Percentiles rank a stretch among this genome's conserved stretches.
phyloP scores from a whole-genome alignment of 2,888 invertebrate species.

The Mylabris sibirica region DNA sequence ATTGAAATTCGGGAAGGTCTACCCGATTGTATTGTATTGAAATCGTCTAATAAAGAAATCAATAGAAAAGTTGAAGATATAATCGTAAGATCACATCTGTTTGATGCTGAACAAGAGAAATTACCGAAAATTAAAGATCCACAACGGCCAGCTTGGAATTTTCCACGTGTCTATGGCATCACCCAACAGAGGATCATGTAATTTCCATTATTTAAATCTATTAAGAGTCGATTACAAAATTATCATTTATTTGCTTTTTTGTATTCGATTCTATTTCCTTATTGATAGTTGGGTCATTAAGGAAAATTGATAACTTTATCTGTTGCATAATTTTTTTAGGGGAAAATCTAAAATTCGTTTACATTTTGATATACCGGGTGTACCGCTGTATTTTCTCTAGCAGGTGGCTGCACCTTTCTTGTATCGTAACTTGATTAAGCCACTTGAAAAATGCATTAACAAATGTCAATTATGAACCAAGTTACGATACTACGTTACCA shows the following conservation, averaged over 20 bases:
- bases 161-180: conserved; percentile 79
- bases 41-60: conserved; percentile 64
- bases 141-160: conserved; percentile 73
- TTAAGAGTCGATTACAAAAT: neutral
- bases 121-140: conserved; percentile 77
- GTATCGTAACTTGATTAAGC: no score
- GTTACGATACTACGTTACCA: no score
- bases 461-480: no score
- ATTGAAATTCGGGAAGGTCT: conserved; percentile 69
- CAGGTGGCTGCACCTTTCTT: no score
- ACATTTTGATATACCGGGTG: no score
- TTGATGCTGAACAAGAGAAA: conserved; percentile 81
- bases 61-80: conserved; percentile 71
- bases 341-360: no score
- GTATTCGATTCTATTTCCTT: neutral
- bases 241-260: conserved; percentile 11
- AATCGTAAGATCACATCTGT: conserved; percentile 71
- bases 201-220: conserved; percentile 44
- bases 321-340: neutral
- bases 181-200: conserved; percentile 75
- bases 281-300: neutral
- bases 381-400: no score
- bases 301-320: conserved; percentile 14
- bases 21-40: conserved; percentile 66
- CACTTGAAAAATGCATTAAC: no score